Evolutionary conservation across 2,888 invertebrate genomes (phyloP).

Genomic region (Ryuthela nishihirai): DNA sequence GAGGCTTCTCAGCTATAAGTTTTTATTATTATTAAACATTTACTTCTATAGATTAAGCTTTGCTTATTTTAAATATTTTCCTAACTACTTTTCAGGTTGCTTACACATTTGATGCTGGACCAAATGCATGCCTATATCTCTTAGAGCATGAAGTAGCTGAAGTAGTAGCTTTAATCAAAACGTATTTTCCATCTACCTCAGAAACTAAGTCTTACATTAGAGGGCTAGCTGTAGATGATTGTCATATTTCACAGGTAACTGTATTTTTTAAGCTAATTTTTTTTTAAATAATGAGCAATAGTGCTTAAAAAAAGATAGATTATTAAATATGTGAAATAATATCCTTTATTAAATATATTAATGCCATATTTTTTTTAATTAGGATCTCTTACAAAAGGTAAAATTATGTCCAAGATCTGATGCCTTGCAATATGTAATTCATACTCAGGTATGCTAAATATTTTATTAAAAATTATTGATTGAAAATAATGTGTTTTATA

Average conservation of each 20-base stretch:
- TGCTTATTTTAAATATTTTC: background rate
- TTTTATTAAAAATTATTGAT: background rate
- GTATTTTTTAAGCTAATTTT: background rate
- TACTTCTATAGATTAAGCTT: no score
- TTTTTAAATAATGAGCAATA: no score
- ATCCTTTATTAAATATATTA: background rate
- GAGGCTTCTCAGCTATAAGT: no score
- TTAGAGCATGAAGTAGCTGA: conserved; percentile 68
- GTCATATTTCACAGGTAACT: conserved; percentile 19
- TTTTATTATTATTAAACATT: no score
- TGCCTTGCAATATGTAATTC: conserved; percentile 24
- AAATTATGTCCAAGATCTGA: conserved; percentile 17
- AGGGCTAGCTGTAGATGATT: conserved; percentile 9
- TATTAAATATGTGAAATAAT: background rate
- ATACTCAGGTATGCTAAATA: conserved; percentile 15
- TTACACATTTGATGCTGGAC: conserved; percentile 98
- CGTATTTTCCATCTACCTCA: conserved; percentile 63
- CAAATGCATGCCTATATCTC: conserved; percentile 88
- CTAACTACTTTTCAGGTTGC: conserved; percentile 61
- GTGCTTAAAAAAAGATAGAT: no score
- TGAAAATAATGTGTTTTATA: background rate
- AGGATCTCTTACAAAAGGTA: conserved; percentile 14
- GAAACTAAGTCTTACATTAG: conserved; percentile 44
- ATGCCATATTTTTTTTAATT: background rate
- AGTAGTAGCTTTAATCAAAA: conserved; percentile 64